phyloP scores from a whole-genome alignment of 2,888 invertebrate genomes.

The Sialis lutaria region DNA sequence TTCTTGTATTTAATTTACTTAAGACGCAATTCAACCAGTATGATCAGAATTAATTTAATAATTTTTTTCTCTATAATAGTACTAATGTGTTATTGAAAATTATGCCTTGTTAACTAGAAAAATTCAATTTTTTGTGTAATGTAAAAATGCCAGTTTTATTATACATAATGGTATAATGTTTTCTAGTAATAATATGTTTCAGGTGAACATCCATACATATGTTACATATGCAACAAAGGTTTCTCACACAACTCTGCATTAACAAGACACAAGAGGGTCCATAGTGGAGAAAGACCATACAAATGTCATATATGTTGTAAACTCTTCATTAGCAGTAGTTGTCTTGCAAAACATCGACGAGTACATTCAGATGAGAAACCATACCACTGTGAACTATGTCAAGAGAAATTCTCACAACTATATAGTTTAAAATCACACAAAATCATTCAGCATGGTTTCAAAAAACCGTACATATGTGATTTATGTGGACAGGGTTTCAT shows the following conservation, averaged over 20 bases:
- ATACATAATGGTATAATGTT: background rate
- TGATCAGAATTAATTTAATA: too few relatives aligned
- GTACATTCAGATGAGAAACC: slow-evolving; percentile 4
- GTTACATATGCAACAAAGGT: slow-evolving; percentile 1
- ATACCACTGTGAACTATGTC: slow-evolving; percentile 3
- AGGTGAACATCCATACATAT: slow-evolving; percentile 2
- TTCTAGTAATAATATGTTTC: background rate
- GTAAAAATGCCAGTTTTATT: background rate
- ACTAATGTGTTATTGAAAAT: too few relatives aligned
- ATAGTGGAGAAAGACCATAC: slow-evolving; percentile 3
- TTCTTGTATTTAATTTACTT: too few relatives aligned
- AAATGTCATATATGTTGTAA: slow-evolving; percentile 3
- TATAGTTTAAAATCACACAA: background rate
- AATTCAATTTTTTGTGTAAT: background rate
- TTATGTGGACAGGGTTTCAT: background rate
- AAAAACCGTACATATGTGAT: background rate
- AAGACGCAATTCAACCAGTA: too few relatives aligned
- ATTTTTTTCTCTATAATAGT: too few relatives aligned
- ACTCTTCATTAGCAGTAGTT: background rate
- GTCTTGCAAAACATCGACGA: slow-evolving; percentile 1
- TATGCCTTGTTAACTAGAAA: background rate
- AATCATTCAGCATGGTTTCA: background rate
- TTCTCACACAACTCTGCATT: background rate
- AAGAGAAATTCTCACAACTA: background rate
- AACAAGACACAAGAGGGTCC: background rate